Evolutionary conservation across 2,797 vertebrate genomes (phyloP).

Genomic region (Sebastes iracundus): DNA sequence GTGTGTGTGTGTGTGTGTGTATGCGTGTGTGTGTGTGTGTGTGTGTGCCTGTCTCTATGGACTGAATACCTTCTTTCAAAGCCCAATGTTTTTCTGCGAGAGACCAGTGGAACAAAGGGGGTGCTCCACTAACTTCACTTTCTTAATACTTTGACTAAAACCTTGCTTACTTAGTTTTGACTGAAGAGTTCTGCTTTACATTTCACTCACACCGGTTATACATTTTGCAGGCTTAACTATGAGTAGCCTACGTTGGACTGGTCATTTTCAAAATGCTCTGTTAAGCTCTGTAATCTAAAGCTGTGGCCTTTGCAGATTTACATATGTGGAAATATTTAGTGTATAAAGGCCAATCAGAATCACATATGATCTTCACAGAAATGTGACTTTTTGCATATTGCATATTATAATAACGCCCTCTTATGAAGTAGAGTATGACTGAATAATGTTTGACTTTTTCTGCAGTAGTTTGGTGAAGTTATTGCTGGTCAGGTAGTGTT

Average conservation of each 20-base stretch:
- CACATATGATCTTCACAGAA: neutral
- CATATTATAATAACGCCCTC: neutral
- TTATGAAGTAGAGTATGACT: neutral
- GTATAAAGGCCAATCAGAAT: neutral
- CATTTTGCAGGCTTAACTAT: neutral
- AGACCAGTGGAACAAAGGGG: neutral
- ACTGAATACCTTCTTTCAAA: slow-evolving; percentile 37
- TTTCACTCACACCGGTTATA: neutral
- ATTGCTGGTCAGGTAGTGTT: neutral
- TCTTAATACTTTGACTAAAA: neutral
- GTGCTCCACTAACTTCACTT: neutral
- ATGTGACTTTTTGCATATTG: neutral
- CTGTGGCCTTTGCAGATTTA: neutral
- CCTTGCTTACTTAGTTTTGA: neutral
- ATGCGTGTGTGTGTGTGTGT: slow-evolving; percentile 4
- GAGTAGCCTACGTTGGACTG: neutral
- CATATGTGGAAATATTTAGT: neutral
- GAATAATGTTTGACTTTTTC: neutral
- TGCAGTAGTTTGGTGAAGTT: neutral
- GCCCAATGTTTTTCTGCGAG: slow-evolving; percentile 3
- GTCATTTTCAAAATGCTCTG: neutral
- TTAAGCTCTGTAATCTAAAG: neutral
- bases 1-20: neutral
- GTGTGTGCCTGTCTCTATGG: slow-evolving; percentile 27
- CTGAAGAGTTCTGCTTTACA: neutral